Evolutionary conservation across 2,113 vertebrate species (phyloP).

Genomic region (Tachysurus vachellii): DNA sequence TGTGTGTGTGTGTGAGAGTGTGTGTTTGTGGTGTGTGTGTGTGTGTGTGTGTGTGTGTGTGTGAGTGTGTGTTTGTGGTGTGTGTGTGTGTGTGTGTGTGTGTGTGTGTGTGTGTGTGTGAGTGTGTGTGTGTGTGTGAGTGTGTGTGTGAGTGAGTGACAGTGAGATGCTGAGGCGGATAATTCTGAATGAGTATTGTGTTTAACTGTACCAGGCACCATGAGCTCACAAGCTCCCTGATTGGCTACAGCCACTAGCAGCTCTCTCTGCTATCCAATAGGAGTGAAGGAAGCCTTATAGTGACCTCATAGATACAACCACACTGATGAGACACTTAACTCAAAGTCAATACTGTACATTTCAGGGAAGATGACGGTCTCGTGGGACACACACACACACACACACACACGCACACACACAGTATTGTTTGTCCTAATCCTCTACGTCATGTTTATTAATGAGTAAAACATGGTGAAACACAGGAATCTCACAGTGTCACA

Average conservation of each 20-base stretch:
- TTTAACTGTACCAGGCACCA: constrained; percentile 69
- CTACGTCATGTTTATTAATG: constrained; percentile 14
- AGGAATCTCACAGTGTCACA: background rate
- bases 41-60: too few species aligned
- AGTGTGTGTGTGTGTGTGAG: constrained; percentile 27
- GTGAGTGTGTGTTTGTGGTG: too few species aligned
- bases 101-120: background rate
- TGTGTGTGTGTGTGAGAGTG: too few species aligned
- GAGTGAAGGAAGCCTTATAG: background rate
- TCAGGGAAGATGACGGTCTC: constrained; percentile 26
- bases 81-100: too few species aligned
- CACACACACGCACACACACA: background rate
- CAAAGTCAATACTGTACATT: constrained; percentile 41
- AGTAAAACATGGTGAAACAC: background rate
- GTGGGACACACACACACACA: constrained; percentile 1
- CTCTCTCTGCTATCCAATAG: constrained; percentile 30
- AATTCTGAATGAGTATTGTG: constrained; percentile 59
- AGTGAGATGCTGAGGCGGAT: background rate
- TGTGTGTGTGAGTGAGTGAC: constrained; percentile 27
- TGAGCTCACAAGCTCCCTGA: constrained; percentile 52
- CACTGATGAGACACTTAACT: constrained; percentile 33
- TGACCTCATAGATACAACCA: constrained; percentile 43
- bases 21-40: too few species aligned
- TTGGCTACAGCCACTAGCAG: constrained; percentile 5
- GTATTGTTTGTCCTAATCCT: background rate